These are phyloP conservation scores for Pteropus alecto DNA, from an alignment of 2,113 vertebrate genomes.

Conservation along the genomic window DNA sequence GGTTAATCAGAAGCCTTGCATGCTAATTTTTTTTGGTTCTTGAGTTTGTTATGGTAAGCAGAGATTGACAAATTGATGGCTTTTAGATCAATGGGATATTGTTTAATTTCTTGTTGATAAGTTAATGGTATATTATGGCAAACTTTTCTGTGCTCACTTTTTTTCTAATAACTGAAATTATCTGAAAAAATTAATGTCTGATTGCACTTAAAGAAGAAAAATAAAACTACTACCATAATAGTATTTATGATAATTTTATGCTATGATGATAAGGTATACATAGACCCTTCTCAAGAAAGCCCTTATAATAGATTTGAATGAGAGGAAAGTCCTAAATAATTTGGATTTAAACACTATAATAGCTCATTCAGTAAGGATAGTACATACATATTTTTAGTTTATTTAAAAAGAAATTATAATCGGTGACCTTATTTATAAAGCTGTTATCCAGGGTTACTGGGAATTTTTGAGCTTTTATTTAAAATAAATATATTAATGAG, in stretches of 20 bases:
- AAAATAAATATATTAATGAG: constrained; percentile 46
- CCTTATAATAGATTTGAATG: neutral
- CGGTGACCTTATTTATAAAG: neutral
- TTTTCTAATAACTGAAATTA: constrained; percentile 25
- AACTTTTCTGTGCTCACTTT: neutral
- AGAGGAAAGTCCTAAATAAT: constrained; percentile 37
- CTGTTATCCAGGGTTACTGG: neutral
- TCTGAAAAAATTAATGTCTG: constrained; percentile 46
- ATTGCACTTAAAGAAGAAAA: constrained; percentile 9
- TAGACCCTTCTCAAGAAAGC: constrained; percentile 19
- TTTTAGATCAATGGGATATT: neutral
- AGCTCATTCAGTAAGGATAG: neutral
- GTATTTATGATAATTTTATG: constrained; percentile 48
- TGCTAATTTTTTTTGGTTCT: constrained; percentile 49
- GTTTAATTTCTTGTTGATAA: constrained; percentile 21
- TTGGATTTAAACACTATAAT: constrained; percentile 9
- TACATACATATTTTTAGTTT: constrained; percentile 40
- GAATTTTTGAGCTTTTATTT: constrained; percentile 42
- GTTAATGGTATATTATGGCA: neutral
- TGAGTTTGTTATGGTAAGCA: constrained; percentile 34
- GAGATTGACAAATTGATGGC: neutral
- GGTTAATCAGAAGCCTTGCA: neutral
- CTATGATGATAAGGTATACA: neutral
- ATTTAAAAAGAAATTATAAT: constrained; percentile 41
- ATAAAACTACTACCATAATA: constrained; percentile 8